Base-by-base conservation (phyloP, 2,888 invertebrate genomes). In the Pristionchus exspectatus region DNA sequence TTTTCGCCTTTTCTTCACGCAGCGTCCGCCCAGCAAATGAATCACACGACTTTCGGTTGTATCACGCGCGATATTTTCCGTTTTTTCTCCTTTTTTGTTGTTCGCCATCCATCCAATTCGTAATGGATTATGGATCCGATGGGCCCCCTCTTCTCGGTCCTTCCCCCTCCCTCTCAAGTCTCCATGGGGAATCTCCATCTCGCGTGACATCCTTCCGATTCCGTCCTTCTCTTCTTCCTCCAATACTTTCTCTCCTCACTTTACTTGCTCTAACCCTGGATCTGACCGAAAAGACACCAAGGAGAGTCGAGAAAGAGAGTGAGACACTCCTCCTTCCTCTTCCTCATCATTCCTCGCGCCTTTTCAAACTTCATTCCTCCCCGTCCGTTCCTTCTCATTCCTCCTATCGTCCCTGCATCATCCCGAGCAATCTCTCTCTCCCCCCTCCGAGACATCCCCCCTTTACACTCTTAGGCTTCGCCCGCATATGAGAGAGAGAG, bases 401-500 rank as follows among this genome's bases (percentile, higher is more conserved):
- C 10, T 7, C 33, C n/a, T 24, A n/a, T 66, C 87, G 10, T 50
- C 56, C 54, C 84, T 24, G 12, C 33, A 33, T 69, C 54, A 33
- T 87, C 87, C 56, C 69, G 27, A 84, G 2, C 44, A 50, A 50
- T 50, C 44, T 50, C 44, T 24, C 72, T 27, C 44, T 59, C 69
- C n/a, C n/a, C n/a, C 7, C 50, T 27, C 69, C 30, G 30, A 74
- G 59, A 59, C 59, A 33, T 63, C 56, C 44, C 44, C 44, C 10
- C 59, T 85, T 85, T 56, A 85, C 84, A 85, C 81, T 81, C 81
- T 81, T 54, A 74, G 74, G 38, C 38, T 74, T 33, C 74, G 24
- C 84, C 27, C 81, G 50, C 81, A 16, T n/a, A 27, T 84, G 56
- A 30, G 84, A 54, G 84, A 24, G 84, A n/a, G 56, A 50, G 81